Base-by-base conservation (phyloP, 2,113 vertebrate genomes). In the Platycercus adscitus region DNA sequence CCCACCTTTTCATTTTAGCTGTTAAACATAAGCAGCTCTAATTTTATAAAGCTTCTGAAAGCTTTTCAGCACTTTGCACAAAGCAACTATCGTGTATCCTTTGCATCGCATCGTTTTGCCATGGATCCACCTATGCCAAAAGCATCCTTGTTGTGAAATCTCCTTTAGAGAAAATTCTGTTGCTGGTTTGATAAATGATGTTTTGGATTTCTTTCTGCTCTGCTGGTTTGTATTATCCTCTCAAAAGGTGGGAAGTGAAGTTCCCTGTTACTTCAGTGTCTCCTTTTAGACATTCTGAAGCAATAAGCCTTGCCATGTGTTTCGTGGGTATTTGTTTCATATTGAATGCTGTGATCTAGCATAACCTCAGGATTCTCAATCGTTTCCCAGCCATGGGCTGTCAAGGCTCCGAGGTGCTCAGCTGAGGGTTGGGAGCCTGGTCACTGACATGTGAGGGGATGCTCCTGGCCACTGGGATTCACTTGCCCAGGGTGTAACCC, bases 401-500 rank as follows among this genome's bases (percentile, higher is more conserved):
- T 16, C 1, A 0, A 17, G 64, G 55, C 75, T 87, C 35, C 53
- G 64, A 49, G 35, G 25, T 20, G 18, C 37, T 28, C 47, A n/a
- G 68, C 63, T 68, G 23, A 11, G 64, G 44, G 10, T 7, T 46
- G 43, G n/a, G 17, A 56, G 8, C 41, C 35, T 17, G 10, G 25
- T 29, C 23, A 11, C 10, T 1, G 1, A 11, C 1, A 0, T 2
- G 9, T 4, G 3, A 37, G 44, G 17, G 9, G 35, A 43, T 60
- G 60, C 35, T 87, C 25, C 77, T 89, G 24, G 37, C 10, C 13
- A 5, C 7, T 20, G 65, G n/a, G 65, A 25, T 26, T 61, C 0
- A 0, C 35, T 78, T 0, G 0, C 28, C n/a, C 37, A 25, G n/a
- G 7, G 5, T 75, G 44, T 52, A n/a, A 13, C 35, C 33, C 52